Evolutionary conservation across 2,797 vertebrate genomes (phyloP).

Genomic region (Glyptemys insculpta): DNA sequence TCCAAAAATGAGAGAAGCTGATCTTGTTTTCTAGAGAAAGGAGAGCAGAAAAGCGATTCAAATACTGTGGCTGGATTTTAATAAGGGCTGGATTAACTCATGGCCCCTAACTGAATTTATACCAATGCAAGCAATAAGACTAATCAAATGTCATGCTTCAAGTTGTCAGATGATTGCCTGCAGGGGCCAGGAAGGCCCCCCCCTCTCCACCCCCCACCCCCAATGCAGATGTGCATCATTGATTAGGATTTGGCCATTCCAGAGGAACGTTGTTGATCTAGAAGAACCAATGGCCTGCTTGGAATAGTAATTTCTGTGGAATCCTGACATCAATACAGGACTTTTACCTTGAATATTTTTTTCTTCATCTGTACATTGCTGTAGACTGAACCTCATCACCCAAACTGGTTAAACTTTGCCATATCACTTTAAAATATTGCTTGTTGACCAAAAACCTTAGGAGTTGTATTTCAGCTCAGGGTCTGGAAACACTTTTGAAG

Average conservation of each 20-base stretch:
- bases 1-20: neutral
- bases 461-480: neutral
- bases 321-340: neutral
- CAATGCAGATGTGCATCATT: conserved; percentile 28
- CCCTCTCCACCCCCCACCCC: neutral
- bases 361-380: neutral
- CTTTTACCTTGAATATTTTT: neutral
- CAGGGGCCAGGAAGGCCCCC: neutral
- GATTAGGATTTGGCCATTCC: conserved; percentile 53
- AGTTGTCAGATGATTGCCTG: conserved; percentile 33
- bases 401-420: rapidly evolving
- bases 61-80: conserved; percentile 23
- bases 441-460: neutral
- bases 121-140: conserved; percentile 63
- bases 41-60: neutral
- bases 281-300: neutral
- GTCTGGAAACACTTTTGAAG: neutral
- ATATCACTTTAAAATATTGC: rapidly evolving
- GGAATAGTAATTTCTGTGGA: neutral
- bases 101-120: conserved; percentile 27
- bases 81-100: conserved; percentile 29
- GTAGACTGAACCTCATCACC: neutral
- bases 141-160: conserved; percentile 70
- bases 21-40: neutral
- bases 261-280: neutral